Conservation (phyloP, 2,113 vertebrate genomes). For the Pithys albifrons region DNA sequence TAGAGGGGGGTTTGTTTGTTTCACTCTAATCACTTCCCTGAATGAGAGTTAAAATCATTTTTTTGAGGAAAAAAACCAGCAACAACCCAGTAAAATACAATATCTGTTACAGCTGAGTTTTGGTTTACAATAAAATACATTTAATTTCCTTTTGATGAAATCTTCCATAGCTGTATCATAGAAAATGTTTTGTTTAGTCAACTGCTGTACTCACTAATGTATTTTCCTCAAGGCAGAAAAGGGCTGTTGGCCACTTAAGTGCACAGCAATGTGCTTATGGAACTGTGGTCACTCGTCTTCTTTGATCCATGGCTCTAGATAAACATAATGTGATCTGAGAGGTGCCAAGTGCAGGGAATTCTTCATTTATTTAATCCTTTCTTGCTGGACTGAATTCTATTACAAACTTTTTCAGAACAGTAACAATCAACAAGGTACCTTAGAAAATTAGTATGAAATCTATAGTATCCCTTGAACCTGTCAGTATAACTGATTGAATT, state of each 20-base stretch:
- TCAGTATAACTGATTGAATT: background rate
- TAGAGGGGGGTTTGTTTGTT: background rate
- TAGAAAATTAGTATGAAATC: background rate
- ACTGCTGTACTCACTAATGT: background rate
- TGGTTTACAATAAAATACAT: background rate
- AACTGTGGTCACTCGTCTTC: background rate
- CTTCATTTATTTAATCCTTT: background rate
- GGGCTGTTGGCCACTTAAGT: background rate
- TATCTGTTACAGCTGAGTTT: background rate
- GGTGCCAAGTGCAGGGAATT: background rate
- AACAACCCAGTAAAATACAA: background rate
- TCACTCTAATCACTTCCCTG: background rate
- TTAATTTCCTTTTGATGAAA: background rate
- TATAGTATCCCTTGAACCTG: background rate
- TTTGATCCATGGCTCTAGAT: background rate
- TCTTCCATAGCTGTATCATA: background rate
- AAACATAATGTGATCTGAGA: background rate
- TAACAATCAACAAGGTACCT: background rate
- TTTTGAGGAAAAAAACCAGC: fast-evolving
- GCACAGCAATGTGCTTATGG: background rate
- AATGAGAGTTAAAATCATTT: background rate
- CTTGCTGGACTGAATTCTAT: background rate
- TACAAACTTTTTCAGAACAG: background rate
- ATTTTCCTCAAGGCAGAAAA: background rate
- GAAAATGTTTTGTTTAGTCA: background rate